Percentiles rank a stretch among this genome's conserved stretches.
These are phyloP conservation scores for Anguilla japonica DNA, from an alignment of 2,113 vertebrate genomes.

Conservation along the genomic window DNA sequence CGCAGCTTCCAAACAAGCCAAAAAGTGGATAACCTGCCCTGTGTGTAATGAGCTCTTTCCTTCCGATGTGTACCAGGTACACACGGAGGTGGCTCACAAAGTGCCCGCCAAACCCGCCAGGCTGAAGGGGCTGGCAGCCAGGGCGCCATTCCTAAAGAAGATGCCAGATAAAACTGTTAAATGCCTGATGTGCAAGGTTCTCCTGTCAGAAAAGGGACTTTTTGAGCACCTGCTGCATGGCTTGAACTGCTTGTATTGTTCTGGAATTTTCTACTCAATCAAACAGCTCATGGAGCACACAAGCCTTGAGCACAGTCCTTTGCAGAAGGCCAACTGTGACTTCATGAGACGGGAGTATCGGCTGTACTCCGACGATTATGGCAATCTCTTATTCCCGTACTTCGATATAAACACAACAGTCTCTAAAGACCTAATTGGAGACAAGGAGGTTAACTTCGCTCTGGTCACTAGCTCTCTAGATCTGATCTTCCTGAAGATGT, in stretches of 20 bases:
- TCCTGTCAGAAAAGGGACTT: constrained; percentile 83
- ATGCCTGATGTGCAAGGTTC: constrained; percentile 83
- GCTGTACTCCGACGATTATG: constrained; percentile 74
- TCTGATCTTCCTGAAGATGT: constrained; percentile 84
- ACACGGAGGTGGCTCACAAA: constrained; percentile 86
- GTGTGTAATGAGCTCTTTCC: constrained; percentile 95
- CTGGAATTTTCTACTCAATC: constrained; percentile 84
- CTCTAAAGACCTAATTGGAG: constrained; percentile 83
- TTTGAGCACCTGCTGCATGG: constrained; percentile 90
- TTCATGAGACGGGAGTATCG: constrained; percentile 85
- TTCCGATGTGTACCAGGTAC: constrained; percentile 88
- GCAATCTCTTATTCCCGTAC: constrained; percentile 83
- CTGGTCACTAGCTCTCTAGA: constrained; percentile 80
- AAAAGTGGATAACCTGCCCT: constrained; percentile 94
- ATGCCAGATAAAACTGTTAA: constrained; percentile 86
- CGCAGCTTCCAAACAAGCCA: constrained; percentile 72
- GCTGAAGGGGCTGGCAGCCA: constrained; percentile 76
- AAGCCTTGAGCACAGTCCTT: constrained; percentile 76
- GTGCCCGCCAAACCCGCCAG: constrained; percentile 50
- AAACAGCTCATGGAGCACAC: constrained; percentile 82
- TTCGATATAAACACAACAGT: constrained; percentile 84
- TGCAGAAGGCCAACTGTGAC: constrained; percentile 77
- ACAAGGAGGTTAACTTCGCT: constrained; percentile 83
- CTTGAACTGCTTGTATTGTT: constrained; percentile 88
- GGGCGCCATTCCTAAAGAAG: constrained; percentile 83